Evolutionary conservation across 2,797 vertebrate genomes (phyloP), one percentile per base, ranked within the genome.

Genomic region (Sorex maritimensis): DNA sequence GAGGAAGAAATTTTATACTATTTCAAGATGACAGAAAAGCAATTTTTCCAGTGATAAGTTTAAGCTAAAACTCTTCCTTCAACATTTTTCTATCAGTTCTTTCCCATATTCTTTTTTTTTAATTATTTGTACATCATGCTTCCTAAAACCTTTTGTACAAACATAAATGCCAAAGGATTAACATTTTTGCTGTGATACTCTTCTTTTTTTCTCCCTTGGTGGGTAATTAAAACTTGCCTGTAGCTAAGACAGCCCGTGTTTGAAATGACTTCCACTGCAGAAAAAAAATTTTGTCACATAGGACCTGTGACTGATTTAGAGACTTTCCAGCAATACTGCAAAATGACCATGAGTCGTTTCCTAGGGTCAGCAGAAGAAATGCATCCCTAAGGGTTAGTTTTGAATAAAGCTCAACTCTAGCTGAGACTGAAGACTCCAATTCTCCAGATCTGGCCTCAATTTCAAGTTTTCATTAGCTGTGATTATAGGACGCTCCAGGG

Each of bases 151-250:
- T 0, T 58, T 94, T 83, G 46, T 17, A 69, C n/a, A 81, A 75
- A 81, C 30, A 84, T 93, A 84, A 89, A 30, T 69, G 67, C 28
- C 26, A n/a, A 86, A 74, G 2, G 68, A 38, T 80, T 86, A 81
- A 87, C 17, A 81, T 88, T 86, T 58, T 95, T 88, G 4, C 63
- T 63, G 19, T 61, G 9, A 83, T 77, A n/a, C 2, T 30, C 30
- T 88, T 4, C 2, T 46, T 61, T 82, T 82, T 83, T 75, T n/a
- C 15, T 83, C 75, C 80, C 88, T 83, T 90, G 80, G 74, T 93
- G 44, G 38, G 74, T 92, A 95, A 93, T 94, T 95, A 96, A 86
- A 90, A 91, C 4, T 92, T 94, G 83, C 81, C 58, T 34, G 28
- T 73, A 92, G 83, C 52, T 23, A 89, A 65, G 28, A 34, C 58